Base-by-base conservation (phyloP, 2,888 invertebrate genomes). In the Nomada goodeniana region DNA sequence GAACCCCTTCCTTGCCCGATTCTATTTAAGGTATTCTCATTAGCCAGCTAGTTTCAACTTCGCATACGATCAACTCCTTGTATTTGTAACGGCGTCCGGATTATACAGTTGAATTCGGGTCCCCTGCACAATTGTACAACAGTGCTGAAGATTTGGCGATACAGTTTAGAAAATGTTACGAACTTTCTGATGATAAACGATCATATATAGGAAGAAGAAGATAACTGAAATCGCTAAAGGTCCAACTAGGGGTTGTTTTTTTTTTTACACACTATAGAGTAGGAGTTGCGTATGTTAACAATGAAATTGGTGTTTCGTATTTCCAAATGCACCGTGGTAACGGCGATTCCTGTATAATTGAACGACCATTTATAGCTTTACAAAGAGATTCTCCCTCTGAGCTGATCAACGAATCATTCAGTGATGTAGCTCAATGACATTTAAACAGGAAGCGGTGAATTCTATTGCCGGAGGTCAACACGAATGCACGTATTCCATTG, bases 391-490 rank as follows among this genome's bases (percentile, higher is more conserved):
- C 23, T 71, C 65, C 44, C 55, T 53, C 42, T 13, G 65, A 76
- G 52, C 29, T 2, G 13, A 65, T 23, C 18, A 72, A 42, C 26
- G 65, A 74, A 65, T 69, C 69, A 67, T 65, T 67, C 70, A 42
- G 10, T 42, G 59, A 74, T 29, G 44, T 0, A 50, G 36, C 60
- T 70, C 70, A 75, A 75, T 75, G 71, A 53, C 71, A 29, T 81
- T 81, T 78, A 74, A 81, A 67, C 81, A 69, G 77, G 77, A 80
- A 77, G 68, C 53, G 44, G 72, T 59, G 52, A 68, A 72, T 78
- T 81, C 52, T 44, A 67, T 57, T 53, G n/a, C 15, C 20, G 42
- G 68, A 63, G 72, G 72, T 50, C 42, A 63, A 47, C 15, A 47
- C 47, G 2, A 47, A 47, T 47, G 47, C 47, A 15, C 15, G 47